Base-by-base conservation (phyloP, 2,888 invertebrate species). In the Ephialtes manifestator region DNA sequence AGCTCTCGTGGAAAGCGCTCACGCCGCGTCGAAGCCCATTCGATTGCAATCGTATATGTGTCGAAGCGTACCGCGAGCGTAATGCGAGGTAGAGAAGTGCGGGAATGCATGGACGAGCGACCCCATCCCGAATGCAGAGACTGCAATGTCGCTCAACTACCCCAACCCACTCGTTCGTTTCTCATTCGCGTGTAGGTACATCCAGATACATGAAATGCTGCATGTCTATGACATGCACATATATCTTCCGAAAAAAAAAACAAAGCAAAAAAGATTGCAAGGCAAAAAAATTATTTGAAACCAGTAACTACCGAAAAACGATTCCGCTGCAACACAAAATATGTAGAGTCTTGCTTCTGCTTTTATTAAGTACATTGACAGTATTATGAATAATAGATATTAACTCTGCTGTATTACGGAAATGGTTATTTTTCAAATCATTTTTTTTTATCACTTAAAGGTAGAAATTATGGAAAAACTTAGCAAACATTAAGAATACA, bases 41-140 rank as follows among this genome's bases (percentile, higher is more conserved):
- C 63, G 76, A 81, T 81, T 71, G 81, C 76, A 76, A 81, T 81
- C 31, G 71, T 39, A 18, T 39, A 46, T 68, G 48, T 68, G 48
- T 48, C 24, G 46, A 68, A 24, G 68, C 24, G 43, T 39, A 63
- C 15, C 18, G 43, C 20, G 24, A 18, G 13, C 67, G 48, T 67
- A 67, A 67, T 67, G 67, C 67, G 43, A 15, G 68, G 68, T 13
- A 15, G 15, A 3, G 48, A 1, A 10, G 43, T n/a, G 20, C 58
- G 65, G 11, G 35, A 18, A 15, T 43, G 39, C 39, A 65, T 13
- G 43, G 39, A 65, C 65, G 65, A 15, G 68, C 68, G 46, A 68
- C 46, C 68, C 68, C 15, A 46, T 68, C 68, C 24, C 68, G 24
- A 68, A 68, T 48, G 46, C 48, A 48, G 68, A 65, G 39, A 39